Percentiles rank a stretch among this genome's conserved stretches.
Conservation (phyloP, 2,113 vertebrate species). For the Eulemur rufifrons region DNA sequence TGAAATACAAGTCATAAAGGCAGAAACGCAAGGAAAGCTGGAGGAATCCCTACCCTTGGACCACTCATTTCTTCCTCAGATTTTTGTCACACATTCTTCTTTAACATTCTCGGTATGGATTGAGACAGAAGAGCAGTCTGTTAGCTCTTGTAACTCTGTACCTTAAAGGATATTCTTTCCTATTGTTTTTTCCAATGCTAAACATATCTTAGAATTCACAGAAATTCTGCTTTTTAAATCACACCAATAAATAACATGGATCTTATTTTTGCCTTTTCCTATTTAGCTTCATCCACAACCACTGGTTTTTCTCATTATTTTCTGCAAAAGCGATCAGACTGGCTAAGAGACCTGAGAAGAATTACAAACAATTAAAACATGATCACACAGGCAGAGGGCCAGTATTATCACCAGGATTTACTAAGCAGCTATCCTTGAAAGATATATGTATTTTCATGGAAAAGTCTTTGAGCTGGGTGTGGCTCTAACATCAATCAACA, state of each 20-base stretch:
- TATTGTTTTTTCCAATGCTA: background rate
- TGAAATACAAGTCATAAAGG: conserved; percentile 76
- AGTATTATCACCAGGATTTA: background rate
- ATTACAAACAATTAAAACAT: conserved; percentile 14
- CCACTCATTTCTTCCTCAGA: conserved; percentile 59
- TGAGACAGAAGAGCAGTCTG: background rate
- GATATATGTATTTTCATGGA: background rate
- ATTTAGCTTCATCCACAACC: conserved; percentile 22
- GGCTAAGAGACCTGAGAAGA: background rate
- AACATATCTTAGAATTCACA: background rate
- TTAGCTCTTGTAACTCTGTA: background rate
- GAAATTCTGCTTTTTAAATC: conserved; percentile 5
- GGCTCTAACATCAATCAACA: background rate
- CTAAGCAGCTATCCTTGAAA: background rate
- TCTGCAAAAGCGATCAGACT: conserved; percentile 36
- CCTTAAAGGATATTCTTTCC: background rate
- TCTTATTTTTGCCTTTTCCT: conserved; percentile 34
- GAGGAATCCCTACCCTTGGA: conserved; percentile 65
- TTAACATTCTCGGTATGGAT: background rate
- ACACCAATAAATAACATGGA: background rate
- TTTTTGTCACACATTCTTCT: conserved; percentile 66
- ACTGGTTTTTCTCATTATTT: conserved; percentile 2
- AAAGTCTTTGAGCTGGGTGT: background rate
- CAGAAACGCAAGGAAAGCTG: conserved; percentile 69
- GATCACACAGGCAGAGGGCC: background rate